These are phyloP conservation scores for Nemoura dubitans DNA, from an alignment of 2,888 invertebrate species.

Conservation along the genomic window DNA sequence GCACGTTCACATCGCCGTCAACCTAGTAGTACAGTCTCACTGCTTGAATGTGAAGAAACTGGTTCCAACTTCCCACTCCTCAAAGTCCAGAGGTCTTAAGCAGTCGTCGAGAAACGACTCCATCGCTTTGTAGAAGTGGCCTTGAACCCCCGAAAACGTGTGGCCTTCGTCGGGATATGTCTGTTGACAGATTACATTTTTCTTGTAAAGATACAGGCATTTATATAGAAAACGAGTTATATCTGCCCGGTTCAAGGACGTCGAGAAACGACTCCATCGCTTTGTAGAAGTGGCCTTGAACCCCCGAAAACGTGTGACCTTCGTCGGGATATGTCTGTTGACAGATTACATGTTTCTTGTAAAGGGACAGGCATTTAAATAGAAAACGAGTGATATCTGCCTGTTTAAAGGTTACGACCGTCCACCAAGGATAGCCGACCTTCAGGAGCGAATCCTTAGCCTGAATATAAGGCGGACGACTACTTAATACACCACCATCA, in stretches of 20 bases:
- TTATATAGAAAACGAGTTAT: too few relatives aligned
- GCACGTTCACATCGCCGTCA: too few relatives aligned
- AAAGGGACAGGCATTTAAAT: too few relatives aligned
- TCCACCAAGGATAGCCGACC: too few relatives aligned
- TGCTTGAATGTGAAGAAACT: conserved; percentile 63
- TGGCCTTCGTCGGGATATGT: conserved; percentile 90
- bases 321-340: conserved; percentile 88
- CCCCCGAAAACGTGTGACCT: conserved; percentile 77
- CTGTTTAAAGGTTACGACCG: too few relatives aligned
- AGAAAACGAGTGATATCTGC: too few relatives aligned
- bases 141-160: conserved; percentile 73
- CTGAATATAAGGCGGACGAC: too few relatives aligned
- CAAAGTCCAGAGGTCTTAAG: conserved; percentile 76
- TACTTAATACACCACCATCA: too few relatives aligned
- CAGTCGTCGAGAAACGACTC: conserved; percentile 88
- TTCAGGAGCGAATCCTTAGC: too few relatives aligned
- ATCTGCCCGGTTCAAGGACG: too few relatives aligned
- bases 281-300: conserved; percentile 80
- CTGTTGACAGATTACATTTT: conserved; percentile 61
- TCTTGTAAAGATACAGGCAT: too few relatives aligned
- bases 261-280: conserved; percentile 88
- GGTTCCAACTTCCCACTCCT: conserved; percentile 74
- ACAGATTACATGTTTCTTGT: too few relatives aligned
- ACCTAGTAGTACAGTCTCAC: conserved; percentile 32
- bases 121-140: conserved; percentile 85